Evolutionary conservation across 2,797 vertebrate genomes (phyloP).

Genomic region (Paedocypris micromegethes): DNA sequence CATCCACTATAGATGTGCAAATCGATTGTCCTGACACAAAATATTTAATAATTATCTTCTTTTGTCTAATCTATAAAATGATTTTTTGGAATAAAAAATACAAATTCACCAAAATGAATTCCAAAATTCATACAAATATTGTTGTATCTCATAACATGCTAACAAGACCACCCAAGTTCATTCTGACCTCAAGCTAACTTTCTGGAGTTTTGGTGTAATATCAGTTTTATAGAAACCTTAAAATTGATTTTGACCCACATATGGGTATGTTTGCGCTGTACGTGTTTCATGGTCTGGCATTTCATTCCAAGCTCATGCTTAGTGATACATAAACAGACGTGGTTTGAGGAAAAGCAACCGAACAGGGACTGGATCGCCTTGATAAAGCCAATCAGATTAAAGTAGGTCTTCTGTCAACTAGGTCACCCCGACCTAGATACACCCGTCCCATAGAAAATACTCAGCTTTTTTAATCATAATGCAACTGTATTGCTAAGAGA

Average conservation of each 20-base stretch:
- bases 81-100: too few species aligned
- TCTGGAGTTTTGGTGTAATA: too few species aligned
- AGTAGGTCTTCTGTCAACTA: conserved; percentile 59
- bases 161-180: too few species aligned
- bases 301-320: conserved; percentile 6
- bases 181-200: too few species aligned
- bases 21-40: too few species aligned
- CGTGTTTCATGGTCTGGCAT: neutral
- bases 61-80: too few species aligned
- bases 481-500: conserved; percentile 22
- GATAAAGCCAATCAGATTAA: conserved; percentile 57
- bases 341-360: conserved; percentile 43
- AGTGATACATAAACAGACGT: conserved; percentile 43
- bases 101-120: too few species aligned
- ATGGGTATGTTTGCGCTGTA: neutral
- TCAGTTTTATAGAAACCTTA: too few species aligned
- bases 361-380: conserved; percentile 44
- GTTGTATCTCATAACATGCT: too few species aligned
- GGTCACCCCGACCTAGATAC: conserved; percentile 59
- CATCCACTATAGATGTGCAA: too few species aligned
- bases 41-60: too few species aligned
- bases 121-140: too few species aligned
- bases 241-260: neutral
- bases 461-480: conserved; percentile 45
- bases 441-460: conserved; percentile 51